Conservation (phyloP, 2,888 invertebrate genomes). For the Heteropelma amictum region DNA sequence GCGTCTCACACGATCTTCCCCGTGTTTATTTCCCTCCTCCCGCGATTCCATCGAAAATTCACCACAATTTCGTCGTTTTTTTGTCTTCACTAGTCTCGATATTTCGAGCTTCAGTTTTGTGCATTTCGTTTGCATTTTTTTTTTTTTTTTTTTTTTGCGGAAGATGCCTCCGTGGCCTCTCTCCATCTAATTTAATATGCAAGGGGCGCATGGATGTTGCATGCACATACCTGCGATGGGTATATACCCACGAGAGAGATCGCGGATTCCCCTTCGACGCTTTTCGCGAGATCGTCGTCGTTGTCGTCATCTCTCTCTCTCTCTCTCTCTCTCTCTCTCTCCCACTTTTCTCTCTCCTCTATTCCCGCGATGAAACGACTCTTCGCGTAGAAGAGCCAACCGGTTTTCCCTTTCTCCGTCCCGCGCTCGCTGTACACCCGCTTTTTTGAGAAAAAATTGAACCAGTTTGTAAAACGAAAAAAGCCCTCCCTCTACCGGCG, state of each 20-base stretch:
- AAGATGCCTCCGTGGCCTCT: background rate
- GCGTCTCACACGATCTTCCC: background rate
- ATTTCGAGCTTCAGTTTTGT: background rate
- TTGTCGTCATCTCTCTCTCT: no score
- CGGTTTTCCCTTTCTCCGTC: slow-evolving; percentile 51
- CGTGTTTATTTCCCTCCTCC: background rate
- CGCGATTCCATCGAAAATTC: no score
- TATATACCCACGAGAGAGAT: slow-evolving; percentile 34
- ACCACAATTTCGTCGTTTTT: no score
- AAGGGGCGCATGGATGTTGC: slow-evolving; percentile 28
- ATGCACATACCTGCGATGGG: slow-evolving; percentile 43
- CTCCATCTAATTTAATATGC: slow-evolving; percentile 3
- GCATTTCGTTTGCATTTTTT: no score
- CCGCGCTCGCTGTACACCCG: slow-evolving; percentile 69
- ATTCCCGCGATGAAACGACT: slow-evolving; percentile 26
- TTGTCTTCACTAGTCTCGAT: background rate
- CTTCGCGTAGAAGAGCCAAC: slow-evolving; percentile 55
- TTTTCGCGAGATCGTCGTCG: slow-evolving; percentile 45
- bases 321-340: background rate
- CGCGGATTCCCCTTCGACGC: slow-evolving; percentile 43
- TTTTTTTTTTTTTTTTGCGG: background rate
- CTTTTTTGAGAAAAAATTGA: slow-evolving; percentile 78
- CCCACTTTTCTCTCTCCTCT: slow-evolving; percentile 4
- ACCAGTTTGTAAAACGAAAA: slow-evolving; percentile 78
- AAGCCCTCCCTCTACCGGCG: slow-evolving; percentile 69